phyloP scores from a whole-genome alignment of 1,140 invertebrate species.

The Amyelois transitella region DNA sequence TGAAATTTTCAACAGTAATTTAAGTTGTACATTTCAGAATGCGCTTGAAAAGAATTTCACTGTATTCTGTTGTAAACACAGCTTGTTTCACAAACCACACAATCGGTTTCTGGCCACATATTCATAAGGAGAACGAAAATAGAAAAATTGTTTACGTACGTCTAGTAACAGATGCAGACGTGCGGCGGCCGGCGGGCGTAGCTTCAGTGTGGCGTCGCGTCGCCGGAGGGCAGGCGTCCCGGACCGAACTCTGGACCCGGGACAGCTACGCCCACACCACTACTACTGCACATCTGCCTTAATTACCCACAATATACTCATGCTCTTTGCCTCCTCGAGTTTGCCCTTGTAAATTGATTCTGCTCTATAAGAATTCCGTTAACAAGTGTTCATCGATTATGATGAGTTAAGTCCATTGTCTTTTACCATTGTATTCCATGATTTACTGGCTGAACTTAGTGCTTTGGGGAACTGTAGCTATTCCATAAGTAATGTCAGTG shows the following conservation, averaged over 20 bases:
- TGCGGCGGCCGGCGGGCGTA: not conserved
- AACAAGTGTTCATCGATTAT: not conserved
- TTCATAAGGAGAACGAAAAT: not conserved
- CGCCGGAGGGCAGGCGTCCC: not conserved
- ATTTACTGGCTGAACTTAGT: too few species aligned
- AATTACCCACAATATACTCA: not conserved
- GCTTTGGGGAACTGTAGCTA: too few species aligned
- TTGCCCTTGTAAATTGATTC: not conserved
- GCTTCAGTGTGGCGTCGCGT: not conserved
- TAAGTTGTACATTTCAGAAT: too few species aligned
- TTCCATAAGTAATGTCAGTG: too few species aligned
- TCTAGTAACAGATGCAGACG: not conserved
- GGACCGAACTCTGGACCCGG: not conserved
- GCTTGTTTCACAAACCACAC: not conserved
- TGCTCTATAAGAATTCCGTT: not conserved
- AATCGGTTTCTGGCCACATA: too few species aligned
- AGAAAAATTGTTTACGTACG: not conserved
- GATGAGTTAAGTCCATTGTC: not conserved
- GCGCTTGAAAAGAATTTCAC: not conserved
- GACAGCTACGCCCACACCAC: not conserved
- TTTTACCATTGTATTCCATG: too few species aligned
- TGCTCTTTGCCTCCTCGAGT: not conserved
- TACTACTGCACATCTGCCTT: not conserved
- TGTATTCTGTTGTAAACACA: not conserved
- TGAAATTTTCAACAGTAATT: too few species aligned